Base-by-base conservation (phyloP, 2,797 vertebrate genomes). In the Typhlichthys eigenmanni region DNA sequence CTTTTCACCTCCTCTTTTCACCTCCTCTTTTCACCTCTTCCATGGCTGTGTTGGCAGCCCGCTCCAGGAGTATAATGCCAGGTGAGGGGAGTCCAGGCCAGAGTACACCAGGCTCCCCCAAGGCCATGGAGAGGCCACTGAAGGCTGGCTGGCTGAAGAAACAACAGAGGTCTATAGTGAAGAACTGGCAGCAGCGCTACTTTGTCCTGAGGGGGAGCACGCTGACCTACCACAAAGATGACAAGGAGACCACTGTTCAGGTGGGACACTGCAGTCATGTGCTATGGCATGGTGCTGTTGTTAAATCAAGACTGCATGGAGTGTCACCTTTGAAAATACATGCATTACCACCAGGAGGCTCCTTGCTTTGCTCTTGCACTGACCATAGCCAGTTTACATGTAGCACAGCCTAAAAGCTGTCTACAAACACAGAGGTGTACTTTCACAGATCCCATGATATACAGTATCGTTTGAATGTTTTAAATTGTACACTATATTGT, bases 141-240 rank as follows among this genome's bases (percentile, higher is more conserved):
- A 98, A 96, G 85, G 87, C 93, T 0, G 97, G 97, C 64, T 98
- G 97, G 96, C 87, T 98, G 72, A 96, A 95, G 83, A 98, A 97
- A 81, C 96, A 98, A 78, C 96, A 98, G 84, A 90, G 95, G 71
- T 95, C 95, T 63, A 91, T 99, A 1, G 95, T 98, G 46, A 97
- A 95, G 87, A 98, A 97, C 89, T 99, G 97, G 97, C 96, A 98
- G 79, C 92, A 94, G 46, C 87, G 93, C 3, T 99, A 94, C 88
- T 98, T 98, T 29, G 95, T 96, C 69, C 85, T 99, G 29, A 92
- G 88, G 75, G 95, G 95, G 0, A 94, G 92, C 75, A 91, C 92
- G 0, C 91, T 99, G 53, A 95, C 82, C 59, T 98, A 96, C 83
- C 94, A 96, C 88, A 98, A 98, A 75, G 97, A 97, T 0, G 95